phyloP scores from a whole-genome alignment of 2,797 vertebrate species.

The Selene dorsalis region DNA sequence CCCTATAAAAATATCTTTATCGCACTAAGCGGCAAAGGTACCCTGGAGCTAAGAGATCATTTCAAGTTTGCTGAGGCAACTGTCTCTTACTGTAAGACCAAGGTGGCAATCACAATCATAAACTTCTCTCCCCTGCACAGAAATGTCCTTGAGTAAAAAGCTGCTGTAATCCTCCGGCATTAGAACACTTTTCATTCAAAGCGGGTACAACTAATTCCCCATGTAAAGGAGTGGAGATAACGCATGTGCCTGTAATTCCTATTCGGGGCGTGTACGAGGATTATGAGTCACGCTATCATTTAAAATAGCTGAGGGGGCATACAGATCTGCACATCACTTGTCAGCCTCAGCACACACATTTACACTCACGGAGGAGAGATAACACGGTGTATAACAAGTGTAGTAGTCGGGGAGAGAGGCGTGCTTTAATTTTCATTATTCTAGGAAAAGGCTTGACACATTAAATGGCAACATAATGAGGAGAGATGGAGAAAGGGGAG shows the following conservation, averaged over 20 bases:
- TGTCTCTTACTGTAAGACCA: background rate
- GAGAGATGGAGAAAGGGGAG: conserved; percentile 34
- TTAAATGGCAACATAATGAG: conserved; percentile 62
- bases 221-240: conserved; percentile 67
- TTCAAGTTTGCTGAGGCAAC: background rate
- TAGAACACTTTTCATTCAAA: conserved; percentile 66
- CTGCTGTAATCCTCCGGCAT: conserved; percentile 62
- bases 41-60: background rate
- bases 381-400: conserved; percentile 67
- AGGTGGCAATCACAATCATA: background rate
- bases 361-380: conserved; percentile 41
- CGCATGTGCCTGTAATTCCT: conserved; percentile 55
- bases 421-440: conserved; percentile 60
- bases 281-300: conserved; percentile 69
- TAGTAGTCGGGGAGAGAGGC: conserved; percentile 46
- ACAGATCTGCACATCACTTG: conserved; percentile 58
- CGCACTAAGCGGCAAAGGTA: background rate
- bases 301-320: conserved; percentile 60
- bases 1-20: background rate
- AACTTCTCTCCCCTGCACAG: conserved; percentile 15
- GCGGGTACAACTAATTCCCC: conserved; percentile 57
- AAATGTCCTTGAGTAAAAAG: conserved; percentile 54
- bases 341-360: conserved; percentile 38
- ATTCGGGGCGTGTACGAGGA: conserved; percentile 61
- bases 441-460: conserved; percentile 60